Base-by-base conservation (phyloP, 1,140 invertebrate species). In the Luehdorfia chinensis region DNA sequence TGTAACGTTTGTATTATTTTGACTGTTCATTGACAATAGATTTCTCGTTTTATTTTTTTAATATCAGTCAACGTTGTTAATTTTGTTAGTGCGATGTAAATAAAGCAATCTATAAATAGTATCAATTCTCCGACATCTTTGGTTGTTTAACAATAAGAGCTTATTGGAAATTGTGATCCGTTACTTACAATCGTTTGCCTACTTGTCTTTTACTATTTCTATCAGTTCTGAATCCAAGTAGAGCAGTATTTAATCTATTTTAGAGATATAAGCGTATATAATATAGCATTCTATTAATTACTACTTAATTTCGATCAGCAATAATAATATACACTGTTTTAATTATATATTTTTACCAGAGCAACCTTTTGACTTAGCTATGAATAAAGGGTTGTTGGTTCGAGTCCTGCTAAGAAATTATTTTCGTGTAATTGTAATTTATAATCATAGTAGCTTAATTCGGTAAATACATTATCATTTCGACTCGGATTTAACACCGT, bases 251-350 rank as follows among this genome's bases (percentile, higher is more conserved):
- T 37, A 37, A 23, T 23, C 33, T 2, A 15, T 28, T n/a, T n/a
- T 27, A 41, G 21, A 27, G 12, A 18, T 19, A 41, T 11, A 9
- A 8, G 8, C n/a, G n/a, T n/a, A n/a, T n/a, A 34, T 16, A 12
- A 39, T 25, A 12, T 39, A 14, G 36, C 15, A 2, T 39, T 13
- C 14, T 25, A 18, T 6, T 5, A n/a, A 2, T 13, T 27, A 25
- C 19, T 14, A 25, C 25, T 12, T 41, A 15, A 41, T 41, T 25
- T 41, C 13, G 13, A 41, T 27, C 12, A 27, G 37, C 37, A 41
- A 41, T 41, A 41, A 27, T 25, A 28, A 41, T 1, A 27, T 25
- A 39, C 11, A 14, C 13, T 39, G 12, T 9, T 39, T 39, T 13
- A n/a, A n/a, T n/a, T n/a, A n/a, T n/a, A n/a, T n/a, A n/a, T n/a